A percentile compares a stretch with the other conserved stretches of the same genome.
phyloP scores from a whole-genome alignment of 2,888 invertebrate species.

The Polylopha cassiicola region DNA sequence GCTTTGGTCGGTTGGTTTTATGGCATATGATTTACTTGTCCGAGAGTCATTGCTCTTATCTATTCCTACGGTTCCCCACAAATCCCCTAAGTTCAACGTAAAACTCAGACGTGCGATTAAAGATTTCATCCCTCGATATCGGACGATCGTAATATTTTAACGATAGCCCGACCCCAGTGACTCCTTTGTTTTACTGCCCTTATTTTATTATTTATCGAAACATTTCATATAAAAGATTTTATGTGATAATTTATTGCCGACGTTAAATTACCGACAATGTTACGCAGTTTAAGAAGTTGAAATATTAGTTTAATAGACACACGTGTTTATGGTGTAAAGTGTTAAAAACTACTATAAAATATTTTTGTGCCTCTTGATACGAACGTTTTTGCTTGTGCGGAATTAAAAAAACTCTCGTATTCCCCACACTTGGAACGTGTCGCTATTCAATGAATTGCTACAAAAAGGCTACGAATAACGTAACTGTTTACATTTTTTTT shows the following conservation, averaged over 20 bases:
- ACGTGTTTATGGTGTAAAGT: slow-evolving; percentile 20
- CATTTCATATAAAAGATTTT: slow-evolving; percentile 66
- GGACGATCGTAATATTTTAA: slow-evolving; percentile 74
- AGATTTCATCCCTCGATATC: slow-evolving; percentile 70
- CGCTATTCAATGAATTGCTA: too few species aligned
- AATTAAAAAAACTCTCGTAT: slow-evolving; percentile 13
- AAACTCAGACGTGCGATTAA: slow-evolving; percentile 63
- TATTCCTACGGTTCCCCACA: slow-evolving; percentile 43
- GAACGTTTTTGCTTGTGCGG: slow-evolving; percentile 13
- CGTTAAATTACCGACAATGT: slow-evolving; percentile 38
- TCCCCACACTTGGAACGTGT: background rate
- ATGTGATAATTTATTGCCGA: slow-evolving; percentile 56
- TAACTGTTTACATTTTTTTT: too few species aligned
- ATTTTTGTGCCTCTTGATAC: slow-evolving; percentile 19
- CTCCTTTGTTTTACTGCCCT: slow-evolving; percentile 67
- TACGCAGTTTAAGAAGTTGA: slow-evolving; percentile 24
- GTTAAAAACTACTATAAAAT: slow-evolving; percentile 17
- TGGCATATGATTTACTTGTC: slow-evolving; percentile 50
- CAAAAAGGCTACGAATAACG: too few species aligned
- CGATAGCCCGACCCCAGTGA: slow-evolving; percentile 54
- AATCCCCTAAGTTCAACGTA: slow-evolving; percentile 50
- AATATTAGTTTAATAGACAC: slow-evolving; percentile 22
- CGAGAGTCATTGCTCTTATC: slow-evolving; percentile 49
- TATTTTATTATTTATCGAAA: slow-evolving; percentile 73
- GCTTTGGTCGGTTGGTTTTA: slow-evolving; percentile 48